A percentile compares a stretch with the other conserved stretches of the same genome.
Evolutionary conservation across 35 echinoderm and acorn worm species (phyloP).

Genomic region (Ophiothrix spiculata): DNA sequence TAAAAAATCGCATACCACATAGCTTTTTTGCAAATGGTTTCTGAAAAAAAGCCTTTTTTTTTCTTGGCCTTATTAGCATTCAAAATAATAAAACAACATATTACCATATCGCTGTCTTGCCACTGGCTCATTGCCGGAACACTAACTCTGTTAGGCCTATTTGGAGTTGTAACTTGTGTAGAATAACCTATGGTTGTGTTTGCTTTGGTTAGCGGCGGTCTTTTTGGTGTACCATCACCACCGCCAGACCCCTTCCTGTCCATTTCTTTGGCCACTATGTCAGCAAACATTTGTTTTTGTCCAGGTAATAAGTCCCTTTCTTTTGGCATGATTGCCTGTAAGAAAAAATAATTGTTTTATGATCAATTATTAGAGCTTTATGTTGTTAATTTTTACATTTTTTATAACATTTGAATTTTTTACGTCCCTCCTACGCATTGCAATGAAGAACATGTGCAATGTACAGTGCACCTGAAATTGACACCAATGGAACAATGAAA

Average conservation of each 20-base stretch:
- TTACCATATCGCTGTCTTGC: not conserved
- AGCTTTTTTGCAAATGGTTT: too few species aligned
- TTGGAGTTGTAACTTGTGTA: not conserved
- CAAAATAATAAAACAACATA: too few species aligned
- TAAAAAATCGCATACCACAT: too few species aligned
- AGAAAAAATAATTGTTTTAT: not conserved
- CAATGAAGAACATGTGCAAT: too few species aligned
- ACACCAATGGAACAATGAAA: too few species aligned
- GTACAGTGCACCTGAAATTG: too few species aligned
- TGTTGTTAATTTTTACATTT: too few species aligned
- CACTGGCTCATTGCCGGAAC: not conserved
- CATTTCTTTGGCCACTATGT: not conserved
- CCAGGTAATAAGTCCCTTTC: not conserved
- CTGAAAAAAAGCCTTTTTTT: too few species aligned
- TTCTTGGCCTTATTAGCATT: too few species aligned
- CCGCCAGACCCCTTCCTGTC: not conserved
- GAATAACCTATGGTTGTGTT: not conserved
- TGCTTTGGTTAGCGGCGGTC: not conserved
- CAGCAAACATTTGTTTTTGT: constrained; percentile 1
- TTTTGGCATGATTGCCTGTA: not conserved
- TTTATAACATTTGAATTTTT: too few species aligned
- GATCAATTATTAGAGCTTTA: too few species aligned
- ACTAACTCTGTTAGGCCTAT: not conserved
- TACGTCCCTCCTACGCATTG: too few species aligned
- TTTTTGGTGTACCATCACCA: not conserved